Conservation (phyloP, 2,888 invertebrate genomes). For the Pseudococcus longispinus region DNA sequence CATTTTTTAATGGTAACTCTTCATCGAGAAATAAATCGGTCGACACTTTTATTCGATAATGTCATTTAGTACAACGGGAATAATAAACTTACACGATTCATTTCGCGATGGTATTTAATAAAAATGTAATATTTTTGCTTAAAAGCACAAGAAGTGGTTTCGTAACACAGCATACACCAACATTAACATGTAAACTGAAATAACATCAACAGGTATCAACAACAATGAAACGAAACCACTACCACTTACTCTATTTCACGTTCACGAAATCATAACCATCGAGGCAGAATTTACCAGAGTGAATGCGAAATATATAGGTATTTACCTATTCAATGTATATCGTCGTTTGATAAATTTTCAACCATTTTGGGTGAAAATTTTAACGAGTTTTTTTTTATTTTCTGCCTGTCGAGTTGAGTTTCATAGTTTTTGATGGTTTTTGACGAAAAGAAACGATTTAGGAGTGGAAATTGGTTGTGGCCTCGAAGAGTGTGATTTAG, state of each 20-base stretch:
- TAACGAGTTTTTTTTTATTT: background rate
- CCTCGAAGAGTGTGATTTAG: background rate
- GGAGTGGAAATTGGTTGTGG: background rate
- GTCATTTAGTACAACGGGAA: background rate
- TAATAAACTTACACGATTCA: background rate
- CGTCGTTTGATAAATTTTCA: background rate
- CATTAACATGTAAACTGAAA: conserved; percentile 40
- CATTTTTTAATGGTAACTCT: background rate
- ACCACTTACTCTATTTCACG: conserved; percentile 19
- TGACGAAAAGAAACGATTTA: background rate
- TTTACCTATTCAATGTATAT: background rate
- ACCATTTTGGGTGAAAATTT: background rate
- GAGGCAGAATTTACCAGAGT: background rate
- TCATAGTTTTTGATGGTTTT: background rate
- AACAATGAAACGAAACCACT: conserved; percentile 38
- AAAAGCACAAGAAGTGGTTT: background rate
- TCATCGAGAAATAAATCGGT: background rate
- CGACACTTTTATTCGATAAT: background rate
- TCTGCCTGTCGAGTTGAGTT: background rate
- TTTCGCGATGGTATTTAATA: background rate
- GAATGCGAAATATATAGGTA: background rate
- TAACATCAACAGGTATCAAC: conserved; percentile 44
- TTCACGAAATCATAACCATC: conserved; percentile 1
- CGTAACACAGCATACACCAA: conserved; percentile 5
- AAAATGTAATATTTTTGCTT: background rate